Base-by-base conservation (phyloP, 2,888 invertebrate genomes). In the Dicycla oo region DNA sequence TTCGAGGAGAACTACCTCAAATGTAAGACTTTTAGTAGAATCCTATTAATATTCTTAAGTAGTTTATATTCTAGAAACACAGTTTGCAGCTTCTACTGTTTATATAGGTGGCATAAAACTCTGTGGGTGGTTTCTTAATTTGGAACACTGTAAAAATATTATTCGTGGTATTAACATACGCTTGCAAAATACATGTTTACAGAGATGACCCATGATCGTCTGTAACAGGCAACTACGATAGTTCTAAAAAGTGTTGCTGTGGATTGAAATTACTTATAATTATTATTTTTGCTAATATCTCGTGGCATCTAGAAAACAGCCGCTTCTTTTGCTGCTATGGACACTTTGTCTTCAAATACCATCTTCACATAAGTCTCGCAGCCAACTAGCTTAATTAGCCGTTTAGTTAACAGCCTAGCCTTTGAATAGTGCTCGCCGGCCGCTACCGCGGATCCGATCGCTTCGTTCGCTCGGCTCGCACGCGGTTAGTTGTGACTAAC, bases 1-100 rank as follows among this genome's bases (percentile, higher is more conserved):
- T 99, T 99, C 93, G 99, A 99, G 93, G 99, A 99, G 92, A 98
- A 98, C 94, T 98, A 98, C 93, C 97, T 98, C 77, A 98, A 98
- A 97, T 98, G 98, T 98, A 96, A 88, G 90, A 26, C 83, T 69
- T 77, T 20, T 38, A 23, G 13, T 3, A 43, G 3, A 23, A 30
- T 30, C 0, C 51, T 18, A 7, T 49, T 49, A 30, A 26, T 23
- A 10, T 53, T 45, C 26, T 53, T 18, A 8, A 26, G 10, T 30
- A 23, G 20, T 40, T 45, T 40, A 4, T 30, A 18, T 53, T 20
- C 23, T 53, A 6, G 26, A 58, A 51, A 53, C 30, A 58, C 51
- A 45, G 3, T 43, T 54, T 26, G 38, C 7, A n/a, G 30, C 11
- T 56, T 38, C 11, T 47, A 51, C 40, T 68, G n/a, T 69, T 30